phyloP scores from a whole-genome alignment of 1,140 invertebrate species.

The Musca vetustissima region DNA sequence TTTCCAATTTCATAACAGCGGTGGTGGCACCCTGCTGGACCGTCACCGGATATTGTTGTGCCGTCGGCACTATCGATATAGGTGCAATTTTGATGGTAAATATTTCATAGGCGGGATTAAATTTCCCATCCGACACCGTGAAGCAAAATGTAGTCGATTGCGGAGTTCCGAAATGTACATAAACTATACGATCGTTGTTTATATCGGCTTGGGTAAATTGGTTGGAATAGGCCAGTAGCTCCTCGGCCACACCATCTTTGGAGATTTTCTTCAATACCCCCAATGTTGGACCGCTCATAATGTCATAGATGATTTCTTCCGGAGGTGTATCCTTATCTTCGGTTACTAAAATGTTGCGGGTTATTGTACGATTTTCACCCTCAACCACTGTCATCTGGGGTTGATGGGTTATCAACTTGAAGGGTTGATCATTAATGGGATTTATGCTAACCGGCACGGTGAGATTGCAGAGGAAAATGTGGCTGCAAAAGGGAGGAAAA shows the following conservation, averaged over 20 bases:
- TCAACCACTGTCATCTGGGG: constrained; percentile 79
- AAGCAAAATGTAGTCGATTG: constrained; percentile 84
- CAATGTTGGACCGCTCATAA: constrained; percentile 73
- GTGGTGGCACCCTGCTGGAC: constrained; percentile 82
- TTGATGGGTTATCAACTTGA: constrained; percentile 74
- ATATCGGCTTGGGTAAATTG: constrained; percentile 89
- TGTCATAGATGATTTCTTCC: constrained; percentile 82
- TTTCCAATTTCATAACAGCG: constrained; percentile 71
- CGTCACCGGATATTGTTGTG: constrained; percentile 64
- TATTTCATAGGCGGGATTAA: constrained; percentile 76
- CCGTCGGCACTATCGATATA: constrained; percentile 72
- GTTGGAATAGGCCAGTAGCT: constrained; percentile 61
- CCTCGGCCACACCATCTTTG: constrained; percentile 61
- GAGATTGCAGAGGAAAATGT: constrained; percentile 77
- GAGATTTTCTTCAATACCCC: constrained; percentile 70
- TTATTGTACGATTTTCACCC: constrained; percentile 78
- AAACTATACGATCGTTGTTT: constrained; percentile 78
- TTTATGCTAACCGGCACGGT: constrained; percentile 77
- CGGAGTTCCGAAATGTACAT: constrained; percentile 80
- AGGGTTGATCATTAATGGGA: constrained; percentile 90
- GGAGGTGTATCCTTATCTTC: constrained; percentile 84
- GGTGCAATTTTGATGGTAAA: constrained; percentile 84
- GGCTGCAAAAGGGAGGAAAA: constrained; percentile 31
- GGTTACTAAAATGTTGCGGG: constrained; percentile 76
- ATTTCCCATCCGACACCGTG: constrained; percentile 86